Evolutionary conservation across 2,888 invertebrate species (phyloP), one percentile per base, ranked within the genome.

Genomic region (Ellobium chinense): DNA sequence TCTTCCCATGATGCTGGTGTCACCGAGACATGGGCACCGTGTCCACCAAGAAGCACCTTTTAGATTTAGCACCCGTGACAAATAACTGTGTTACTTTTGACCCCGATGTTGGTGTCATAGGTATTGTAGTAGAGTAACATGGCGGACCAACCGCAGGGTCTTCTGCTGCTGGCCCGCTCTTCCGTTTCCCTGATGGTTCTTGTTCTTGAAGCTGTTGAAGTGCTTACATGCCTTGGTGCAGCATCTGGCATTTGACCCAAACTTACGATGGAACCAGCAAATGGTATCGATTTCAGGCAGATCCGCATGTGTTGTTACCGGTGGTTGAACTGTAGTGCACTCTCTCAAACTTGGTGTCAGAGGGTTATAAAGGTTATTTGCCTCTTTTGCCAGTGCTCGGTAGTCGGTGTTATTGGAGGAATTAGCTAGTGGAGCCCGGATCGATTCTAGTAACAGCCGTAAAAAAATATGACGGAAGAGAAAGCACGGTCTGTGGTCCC

Each of bases 1-100:
- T 78, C 60, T 1, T 27, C 14, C 12, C 31, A 24, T 34, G 78
- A 78, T 31, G 78, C 78, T 62, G 78, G 78, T n/a, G 5, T 56
- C 7, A 78, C 78, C 27, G 78, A 78, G 21, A 78, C 60, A 14
- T 69, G 54, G 7, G 54, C 24, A 5, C 70, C 37, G 58, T 63
- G 63, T 63, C 63, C 14, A 63, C 63, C 63, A 75, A 63, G 63
- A 65, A 65, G n/a, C 37, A 54, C 18, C 66, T 63, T n/a, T 31
- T 46, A 14, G 66, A 29, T 31, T n/a, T 39, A 21, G 27, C 21
- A 27, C 65, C 76, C 39, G 63, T 46, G 27, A 76, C 66, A 29
- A 63, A 65, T 29, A 76, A 46, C 31, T 65, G 76, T 54, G 54
- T 36, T 39, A 24, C 27, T 74, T 9, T 36, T 27, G 74, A 74